Conservation (phyloP, 2,113 vertebrate genomes). For the Urocitellus parryii region DNA sequence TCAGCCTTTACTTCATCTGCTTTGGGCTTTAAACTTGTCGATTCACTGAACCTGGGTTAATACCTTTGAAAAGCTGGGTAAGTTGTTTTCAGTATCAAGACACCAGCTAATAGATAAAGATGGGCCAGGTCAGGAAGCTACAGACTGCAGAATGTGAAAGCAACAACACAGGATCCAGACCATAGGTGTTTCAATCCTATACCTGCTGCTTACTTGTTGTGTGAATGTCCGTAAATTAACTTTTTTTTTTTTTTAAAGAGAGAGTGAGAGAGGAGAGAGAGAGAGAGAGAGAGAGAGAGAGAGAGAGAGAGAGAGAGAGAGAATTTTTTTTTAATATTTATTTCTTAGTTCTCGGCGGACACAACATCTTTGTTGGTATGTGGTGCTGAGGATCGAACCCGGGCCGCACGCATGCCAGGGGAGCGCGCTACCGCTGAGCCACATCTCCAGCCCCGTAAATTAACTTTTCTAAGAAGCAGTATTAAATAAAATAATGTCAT, state of each 20-base stretch:
- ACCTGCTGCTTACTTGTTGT: neutral
- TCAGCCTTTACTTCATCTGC: neutral
- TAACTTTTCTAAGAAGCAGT: neutral
- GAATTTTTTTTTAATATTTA: too few species aligned
- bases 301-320: too few species aligned
- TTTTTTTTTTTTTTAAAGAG: too few species aligned
- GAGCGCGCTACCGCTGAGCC: too few species aligned
- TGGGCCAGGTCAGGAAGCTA: neutral
- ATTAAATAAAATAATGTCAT: conserved; percentile 14
- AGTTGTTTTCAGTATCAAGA: neutral
- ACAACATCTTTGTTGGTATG: too few species aligned
- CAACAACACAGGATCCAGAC: neutral
- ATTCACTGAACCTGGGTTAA: neutral
- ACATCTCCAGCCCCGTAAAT: too few species aligned
- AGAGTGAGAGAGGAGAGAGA: too few species aligned
- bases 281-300: too few species aligned
- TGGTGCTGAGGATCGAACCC: too few species aligned
- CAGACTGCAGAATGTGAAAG: neutral
- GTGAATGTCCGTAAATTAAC: neutral
- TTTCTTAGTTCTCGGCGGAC: too few species aligned
- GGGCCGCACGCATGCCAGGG: too few species aligned
- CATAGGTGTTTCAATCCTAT: neutral
- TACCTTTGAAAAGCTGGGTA: neutral
- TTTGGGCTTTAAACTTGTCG: neutral
- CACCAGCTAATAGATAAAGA: neutral